A percentile compares a stretch with the other conserved stretches of the same genome.
Conservation (phyloP, 2,888 invertebrate genomes). For the Cistogaster globosa region DNA sequence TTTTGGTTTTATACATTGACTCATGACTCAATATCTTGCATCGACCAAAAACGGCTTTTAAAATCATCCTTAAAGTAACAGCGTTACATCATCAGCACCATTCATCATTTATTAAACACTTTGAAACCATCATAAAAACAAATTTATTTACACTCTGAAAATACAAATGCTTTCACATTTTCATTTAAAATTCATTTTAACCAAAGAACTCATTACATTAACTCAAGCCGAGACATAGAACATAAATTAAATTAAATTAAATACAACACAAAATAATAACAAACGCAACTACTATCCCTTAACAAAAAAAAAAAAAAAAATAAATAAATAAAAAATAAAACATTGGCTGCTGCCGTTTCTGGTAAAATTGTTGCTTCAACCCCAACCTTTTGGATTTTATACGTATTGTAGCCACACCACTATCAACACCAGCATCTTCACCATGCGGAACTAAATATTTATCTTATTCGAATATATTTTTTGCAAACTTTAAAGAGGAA, state of each 20-base stretch:
- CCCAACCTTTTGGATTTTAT: constrained; percentile 3
- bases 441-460: constrained; percentile 82
- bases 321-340: constrained; percentile 57
- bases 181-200: constrained; percentile 17
- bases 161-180: constrained; percentile 21
- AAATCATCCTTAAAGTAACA: constrained; percentile 19
- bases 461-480: constrained; percentile 81
- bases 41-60: constrained; percentile 18
- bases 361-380: constrained; percentile 1
- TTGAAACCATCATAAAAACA: background rate
- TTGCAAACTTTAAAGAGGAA: constrained; percentile 81
- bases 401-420: constrained; percentile 79
- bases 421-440: constrained; percentile 81
- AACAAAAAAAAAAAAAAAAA: constrained; percentile 71
- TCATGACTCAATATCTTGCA: background rate
- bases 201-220: constrained; percentile 16
- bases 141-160: background rate
- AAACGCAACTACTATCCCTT: constrained; percentile 73
- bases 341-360: constrained; percentile 55
- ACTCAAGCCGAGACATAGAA: constrained; percentile 15
- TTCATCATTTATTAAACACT: too few relatives aligned
- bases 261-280: constrained; percentile 73
- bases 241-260: constrained; percentile 43
- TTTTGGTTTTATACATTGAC: constrained; percentile 28
- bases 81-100: constrained; percentile 32